phyloP scores from a whole-genome alignment of 2,888 invertebrate genomes.

The Diloba caeruleocephala region DNA sequence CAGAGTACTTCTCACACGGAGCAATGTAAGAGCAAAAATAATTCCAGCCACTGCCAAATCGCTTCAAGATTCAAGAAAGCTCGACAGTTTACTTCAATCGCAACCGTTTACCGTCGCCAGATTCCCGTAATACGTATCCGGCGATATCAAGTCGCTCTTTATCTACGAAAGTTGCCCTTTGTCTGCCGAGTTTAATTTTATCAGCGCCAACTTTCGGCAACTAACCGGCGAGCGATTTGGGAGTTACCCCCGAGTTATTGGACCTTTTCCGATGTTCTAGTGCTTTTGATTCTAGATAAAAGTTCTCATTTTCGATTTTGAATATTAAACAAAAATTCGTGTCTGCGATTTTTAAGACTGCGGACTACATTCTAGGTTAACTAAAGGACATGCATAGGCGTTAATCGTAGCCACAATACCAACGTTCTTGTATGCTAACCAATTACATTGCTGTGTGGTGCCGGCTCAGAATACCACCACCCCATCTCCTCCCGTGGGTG shows the following conservation, averaged over 20 bases:
- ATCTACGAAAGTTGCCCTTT: slow-evolving; percentile 79
- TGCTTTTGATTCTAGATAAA: slow-evolving; percentile 49
- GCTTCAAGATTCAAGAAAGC: slow-evolving; percentile 11
- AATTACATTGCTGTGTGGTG: too few relatives aligned
- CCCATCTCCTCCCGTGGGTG: too few relatives aligned
- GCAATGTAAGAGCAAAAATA: not conserved
- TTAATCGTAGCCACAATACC: too few relatives aligned
- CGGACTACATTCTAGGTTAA: too few relatives aligned
- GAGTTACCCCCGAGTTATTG: slow-evolving; percentile 52
- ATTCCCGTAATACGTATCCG: slow-evolving; percentile 57
- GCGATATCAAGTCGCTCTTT: slow-evolving; percentile 69
- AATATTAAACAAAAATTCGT: slow-evolving; percentile 23
- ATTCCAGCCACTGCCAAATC: slow-evolving; percentile 11
- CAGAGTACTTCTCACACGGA: too few relatives aligned
- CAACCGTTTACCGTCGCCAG: slow-evolving; percentile 26
- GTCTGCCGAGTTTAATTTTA: slow-evolving; percentile 74
- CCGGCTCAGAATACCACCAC: too few relatives aligned
- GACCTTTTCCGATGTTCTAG: slow-evolving; percentile 51
- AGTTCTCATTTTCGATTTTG: slow-evolving; percentile 40
- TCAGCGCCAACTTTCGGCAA: slow-evolving; percentile 64
- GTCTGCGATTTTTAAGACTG: not conserved
- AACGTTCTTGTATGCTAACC: too few relatives aligned
- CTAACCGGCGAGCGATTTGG: slow-evolving; percentile 54
- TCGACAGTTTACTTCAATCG: slow-evolving; percentile 19
- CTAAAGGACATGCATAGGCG: too few relatives aligned